These are phyloP conservation scores for Drosophila dives DNA, from an alignment of 2,888 invertebrate species.

Conservation along the genomic window DNA sequence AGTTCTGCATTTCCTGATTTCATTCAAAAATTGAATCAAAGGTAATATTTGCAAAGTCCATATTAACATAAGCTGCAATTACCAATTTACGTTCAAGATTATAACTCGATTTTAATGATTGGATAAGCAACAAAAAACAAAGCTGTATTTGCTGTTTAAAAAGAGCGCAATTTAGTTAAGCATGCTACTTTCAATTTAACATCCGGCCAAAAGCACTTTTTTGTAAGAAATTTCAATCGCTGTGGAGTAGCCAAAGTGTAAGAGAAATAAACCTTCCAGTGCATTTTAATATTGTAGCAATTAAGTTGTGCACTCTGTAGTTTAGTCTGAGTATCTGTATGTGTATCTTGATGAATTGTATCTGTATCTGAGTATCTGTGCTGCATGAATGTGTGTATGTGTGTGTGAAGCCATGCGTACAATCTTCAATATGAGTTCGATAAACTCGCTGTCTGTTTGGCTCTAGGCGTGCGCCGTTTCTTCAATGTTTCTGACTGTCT, in stretches of 20 bases:
- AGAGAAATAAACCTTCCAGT: slow-evolving; percentile 31
- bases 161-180: background rate
- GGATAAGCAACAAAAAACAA: background rate
- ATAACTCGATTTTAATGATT: background rate
- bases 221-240: slow-evolving; percentile 6
- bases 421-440: slow-evolving; percentile 81
- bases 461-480: slow-evolving; percentile 77
- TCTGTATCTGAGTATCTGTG: slow-evolving; percentile 23
- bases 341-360: slow-evolving; percentile 5
- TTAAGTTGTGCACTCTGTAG: slow-evolving; percentile 56
- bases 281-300: slow-evolving; percentile 54
- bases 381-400: slow-evolving; percentile 27
- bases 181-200: slow-evolving; percentile 7
- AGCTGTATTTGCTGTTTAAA: background rate
- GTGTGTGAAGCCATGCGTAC: slow-evolving; percentile 77
- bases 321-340: slow-evolving; percentile 23
- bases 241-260: background rate
- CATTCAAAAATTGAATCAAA: background rate
- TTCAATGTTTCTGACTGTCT: slow-evolving; percentile 49
- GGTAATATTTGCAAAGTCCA: background rate
- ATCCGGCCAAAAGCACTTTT: slow-evolving; percentile 22
- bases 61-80: background rate
- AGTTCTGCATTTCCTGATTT: too few relatives aligned
- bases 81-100: background rate
- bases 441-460: slow-evolving; percentile 73